Conservation (phyloP, 1,140 invertebrate species). For the Caenorhabditis inopinata region DNA sequence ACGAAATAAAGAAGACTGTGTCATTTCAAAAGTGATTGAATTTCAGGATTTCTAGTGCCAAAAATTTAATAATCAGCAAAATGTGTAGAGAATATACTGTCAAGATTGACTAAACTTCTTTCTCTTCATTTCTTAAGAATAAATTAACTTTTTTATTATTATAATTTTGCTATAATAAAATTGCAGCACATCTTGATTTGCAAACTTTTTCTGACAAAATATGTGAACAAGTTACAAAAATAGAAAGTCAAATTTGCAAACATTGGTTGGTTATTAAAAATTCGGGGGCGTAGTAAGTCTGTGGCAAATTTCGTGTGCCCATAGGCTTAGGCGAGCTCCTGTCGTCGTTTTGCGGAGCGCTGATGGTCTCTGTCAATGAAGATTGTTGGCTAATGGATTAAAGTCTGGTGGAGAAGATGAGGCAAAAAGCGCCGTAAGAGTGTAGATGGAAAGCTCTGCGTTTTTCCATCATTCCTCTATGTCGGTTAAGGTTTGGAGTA, state of each 20-base stretch:
- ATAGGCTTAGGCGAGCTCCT: conserved; percentile 20
- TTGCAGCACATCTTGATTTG: too few relatives aligned
- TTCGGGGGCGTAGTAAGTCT: not conserved
- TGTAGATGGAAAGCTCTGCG: not conserved
- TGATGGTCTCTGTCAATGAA: not conserved
- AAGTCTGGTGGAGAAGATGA: not conserved
- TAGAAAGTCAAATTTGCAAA: not conserved
- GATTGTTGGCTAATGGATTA: conserved; percentile 34
- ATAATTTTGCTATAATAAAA: too few relatives aligned
- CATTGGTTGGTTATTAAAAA: conserved; percentile 20
- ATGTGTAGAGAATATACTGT: too few relatives aligned
- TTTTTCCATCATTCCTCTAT: not conserved
- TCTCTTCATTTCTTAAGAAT: too few relatives aligned
- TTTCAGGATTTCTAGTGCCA: too few relatives aligned
- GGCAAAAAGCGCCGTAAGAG: not conserved
- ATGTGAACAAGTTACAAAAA: too few relatives aligned
- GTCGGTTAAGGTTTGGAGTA: not conserved
- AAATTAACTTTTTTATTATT: too few relatives aligned
- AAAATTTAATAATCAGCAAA: too few relatives aligned
- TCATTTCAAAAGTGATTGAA: too few relatives aligned
- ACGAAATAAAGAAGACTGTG: too few relatives aligned
- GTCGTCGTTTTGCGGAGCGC: conserved; percentile 15
- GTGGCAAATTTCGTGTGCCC: not conserved
- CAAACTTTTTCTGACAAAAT: too few relatives aligned
- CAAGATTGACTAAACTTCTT: too few relatives aligned